Percentiles rank a stretch among this genome's conserved stretches.
Conservation (phyloP, 2,113 vertebrate species). For the Epinephelus moara region DNA sequence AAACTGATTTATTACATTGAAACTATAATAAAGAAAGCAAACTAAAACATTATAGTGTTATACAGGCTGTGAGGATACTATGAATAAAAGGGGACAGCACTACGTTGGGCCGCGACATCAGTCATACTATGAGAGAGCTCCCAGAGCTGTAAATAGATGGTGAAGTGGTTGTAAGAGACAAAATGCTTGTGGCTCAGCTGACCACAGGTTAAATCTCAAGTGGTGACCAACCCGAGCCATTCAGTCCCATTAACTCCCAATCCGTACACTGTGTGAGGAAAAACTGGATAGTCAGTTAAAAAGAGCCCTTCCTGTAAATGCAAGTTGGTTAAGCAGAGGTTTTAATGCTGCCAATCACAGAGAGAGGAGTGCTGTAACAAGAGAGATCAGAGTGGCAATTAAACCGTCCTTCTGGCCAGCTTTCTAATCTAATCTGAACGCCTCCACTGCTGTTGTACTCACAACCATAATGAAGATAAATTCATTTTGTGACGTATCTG, state of each 20-base stretch:
- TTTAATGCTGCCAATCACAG: conserved; percentile 16
- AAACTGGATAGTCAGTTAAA: conserved; percentile 9
- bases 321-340: background rate
- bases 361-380: background rate
- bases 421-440: background rate
- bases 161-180: conserved; percentile 27
- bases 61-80: background rate
- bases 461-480: conserved; percentile 1
- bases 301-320: background rate
- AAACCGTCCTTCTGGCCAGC: background rate
- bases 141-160: conserved; percentile 43
- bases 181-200: conserved; percentile 39
- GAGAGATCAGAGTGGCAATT: conserved; percentile 5
- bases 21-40: background rate
- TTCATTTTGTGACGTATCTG: background rate
- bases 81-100: conserved; percentile 24
- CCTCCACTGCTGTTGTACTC: background rate
- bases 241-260: conserved; percentile 26
- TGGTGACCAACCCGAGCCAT: background rate
- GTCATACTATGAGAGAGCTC: background rate
- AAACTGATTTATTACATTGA: background rate
- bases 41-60: background rate
- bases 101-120: background rate
- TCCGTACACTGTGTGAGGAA: conserved; percentile 20
- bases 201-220: conserved; percentile 35